phyloP scores from a whole-genome alignment of 2,888 invertebrate genomes.

The Temnothorax unifasciatus region DNA sequence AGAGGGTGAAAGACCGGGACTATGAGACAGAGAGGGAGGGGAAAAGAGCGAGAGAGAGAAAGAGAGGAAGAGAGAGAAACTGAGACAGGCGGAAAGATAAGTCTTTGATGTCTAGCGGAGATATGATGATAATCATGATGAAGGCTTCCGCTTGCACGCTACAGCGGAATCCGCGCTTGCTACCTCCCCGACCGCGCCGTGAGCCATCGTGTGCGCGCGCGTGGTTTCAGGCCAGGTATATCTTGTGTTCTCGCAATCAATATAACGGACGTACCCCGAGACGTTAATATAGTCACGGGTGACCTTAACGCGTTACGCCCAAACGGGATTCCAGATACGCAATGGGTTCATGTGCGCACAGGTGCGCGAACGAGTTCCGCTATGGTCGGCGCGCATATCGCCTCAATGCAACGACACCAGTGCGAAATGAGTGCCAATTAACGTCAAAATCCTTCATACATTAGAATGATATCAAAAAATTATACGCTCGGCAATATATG shows the following conservation, averaged over 20 bases:
- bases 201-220: conserved; percentile 66
- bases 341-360: conserved; percentile 26
- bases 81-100: conserved; percentile 76
- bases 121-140: conserved; percentile 82
- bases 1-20: conserved; percentile 48
- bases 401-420: not conserved
- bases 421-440: conserved; percentile 43
- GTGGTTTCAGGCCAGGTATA: conserved; percentile 72
- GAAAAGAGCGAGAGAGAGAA: conserved; percentile 41
- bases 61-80: conserved; percentile 36
- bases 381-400: conserved; percentile 38
- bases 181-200: conserved; percentile 59
- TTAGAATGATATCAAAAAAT: conserved; percentile 20
- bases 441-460: conserved; percentile 10
- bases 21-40: conserved; percentile 37
- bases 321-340: conserved; percentile 55
- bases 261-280: conserved; percentile 73
- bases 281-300: conserved; percentile 69
- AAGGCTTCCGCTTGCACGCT: conserved; percentile 77
- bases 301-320: conserved; percentile 59
- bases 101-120: conserved; percentile 83
- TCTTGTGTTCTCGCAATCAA: conserved; percentile 75
- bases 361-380: conserved; percentile 40
- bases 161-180: conserved; percentile 73
- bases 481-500: not conserved